Evolutionary conservation across 2,797 vertebrate species (phyloP).

Genomic region (Acestrorhynchus altus): DNA sequence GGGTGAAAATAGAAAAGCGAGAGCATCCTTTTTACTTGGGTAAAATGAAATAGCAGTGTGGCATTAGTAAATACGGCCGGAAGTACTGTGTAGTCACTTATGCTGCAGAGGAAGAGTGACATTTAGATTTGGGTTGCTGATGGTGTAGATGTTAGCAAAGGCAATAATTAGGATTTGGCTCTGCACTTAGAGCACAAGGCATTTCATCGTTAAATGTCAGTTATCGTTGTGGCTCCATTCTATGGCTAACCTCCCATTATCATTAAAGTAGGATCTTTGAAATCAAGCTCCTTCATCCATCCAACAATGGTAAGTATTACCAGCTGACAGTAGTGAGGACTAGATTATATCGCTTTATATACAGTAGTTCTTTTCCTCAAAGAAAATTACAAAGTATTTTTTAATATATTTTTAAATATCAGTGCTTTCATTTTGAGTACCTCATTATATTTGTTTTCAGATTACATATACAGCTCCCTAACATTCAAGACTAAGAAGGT

Average conservation of each 20-base stretch:
- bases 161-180: conserved; percentile 77
- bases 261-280: conserved; percentile 71
- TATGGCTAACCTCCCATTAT: conserved; percentile 75
- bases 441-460: background rate
- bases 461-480: too few species aligned
- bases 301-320: conserved; percentile 61
- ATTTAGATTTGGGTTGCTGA: conserved; percentile 78
- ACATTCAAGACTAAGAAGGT: too few species aligned
- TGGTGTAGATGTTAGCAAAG: conserved; percentile 74
- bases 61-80: conserved; percentile 51
- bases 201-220: conserved; percentile 83
- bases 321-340: background rate
- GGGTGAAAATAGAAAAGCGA: conserved; percentile 36
- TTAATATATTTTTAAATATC: background rate
- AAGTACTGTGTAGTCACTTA: conserved; percentile 62
- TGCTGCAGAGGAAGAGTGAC: conserved; percentile 77
- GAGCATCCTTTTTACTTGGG: background rate
- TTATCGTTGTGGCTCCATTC: conserved; percentile 75
- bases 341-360: background rate
- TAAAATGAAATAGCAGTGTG: conserved; percentile 37
- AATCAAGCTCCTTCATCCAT: conserved; percentile 72
- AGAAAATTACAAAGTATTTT: background rate
- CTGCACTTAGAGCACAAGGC: conserved; percentile 74
- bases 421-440: background rate
- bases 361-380: background rate